phyloP scores from a whole-genome alignment of 2,888 invertebrate species.

The Rhamphomyia laevipes region DNA sequence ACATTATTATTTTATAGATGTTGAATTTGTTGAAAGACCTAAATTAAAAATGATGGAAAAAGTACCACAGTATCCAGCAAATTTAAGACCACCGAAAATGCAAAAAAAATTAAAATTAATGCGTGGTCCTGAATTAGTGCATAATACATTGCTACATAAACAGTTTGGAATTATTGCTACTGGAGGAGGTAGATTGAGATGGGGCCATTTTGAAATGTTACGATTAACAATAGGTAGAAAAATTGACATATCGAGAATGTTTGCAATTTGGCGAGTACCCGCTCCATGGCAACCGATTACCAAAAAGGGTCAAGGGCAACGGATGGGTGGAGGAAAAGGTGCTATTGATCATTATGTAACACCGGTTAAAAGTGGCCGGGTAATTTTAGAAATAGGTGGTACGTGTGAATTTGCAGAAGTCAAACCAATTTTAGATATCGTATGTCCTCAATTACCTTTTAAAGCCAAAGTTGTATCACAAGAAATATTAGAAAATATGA shows the following conservation, averaged over 20 bases:
- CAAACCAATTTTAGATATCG: constrained; percentile 48
- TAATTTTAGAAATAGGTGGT: constrained; percentile 91
- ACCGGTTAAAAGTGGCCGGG: constrained; percentile 78
- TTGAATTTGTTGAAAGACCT: constrained; percentile 58
- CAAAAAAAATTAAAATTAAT: constrained; percentile 70
- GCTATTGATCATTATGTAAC: constrained; percentile 90
- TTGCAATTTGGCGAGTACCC: constrained; percentile 90
- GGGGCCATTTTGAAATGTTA: constrained; percentile 81
- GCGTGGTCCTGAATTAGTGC: constrained; percentile 81
- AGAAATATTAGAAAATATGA: constrained; percentile 54
- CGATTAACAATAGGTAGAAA: constrained; percentile 62
- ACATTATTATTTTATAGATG: constrained; percentile 40
- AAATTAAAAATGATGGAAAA: constrained; percentile 61
- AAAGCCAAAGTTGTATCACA: constrained; percentile 74
- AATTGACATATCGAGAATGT: constrained; percentile 70
- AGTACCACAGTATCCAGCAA: constrained; percentile 55
- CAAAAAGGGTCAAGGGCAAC: constrained; percentile 76
- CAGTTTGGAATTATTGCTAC: constrained; percentile 88
- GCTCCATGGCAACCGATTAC: constrained; percentile 93
- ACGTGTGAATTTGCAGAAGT: constrained; percentile 76
- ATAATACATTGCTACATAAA: constrained; percentile 73
- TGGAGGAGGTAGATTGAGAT: constrained; percentile 67
- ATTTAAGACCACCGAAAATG: constrained; percentile 68
- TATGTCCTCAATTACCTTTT: constrained; percentile 78
- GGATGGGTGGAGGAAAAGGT: constrained; percentile 96